phyloP scores from a whole-genome alignment of 2,113 vertebrate genomes.

The Myotis davidii region DNA sequence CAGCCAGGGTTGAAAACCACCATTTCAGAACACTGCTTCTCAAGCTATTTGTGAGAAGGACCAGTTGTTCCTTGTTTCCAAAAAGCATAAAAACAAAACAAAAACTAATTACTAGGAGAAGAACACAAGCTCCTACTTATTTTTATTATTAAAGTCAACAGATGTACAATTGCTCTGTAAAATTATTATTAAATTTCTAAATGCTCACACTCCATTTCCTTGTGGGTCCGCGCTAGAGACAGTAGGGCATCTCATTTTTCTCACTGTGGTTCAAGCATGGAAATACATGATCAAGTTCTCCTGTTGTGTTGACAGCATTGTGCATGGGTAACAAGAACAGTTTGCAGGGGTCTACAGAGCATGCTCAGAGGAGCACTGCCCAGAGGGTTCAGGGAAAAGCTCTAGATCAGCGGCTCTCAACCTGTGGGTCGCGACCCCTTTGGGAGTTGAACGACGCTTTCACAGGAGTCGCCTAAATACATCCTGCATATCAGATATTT shows the following conservation, averaged over 20 bases:
- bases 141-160: background rate
- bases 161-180: background rate
- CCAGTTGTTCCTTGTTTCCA: background rate
- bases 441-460: too few species aligned
- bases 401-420: background rate
- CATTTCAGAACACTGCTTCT: background rate
- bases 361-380: background rate
- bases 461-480: too few species aligned
- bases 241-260: background rate
- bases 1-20: background rate
- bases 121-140: background rate
- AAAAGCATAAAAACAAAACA: background rate
- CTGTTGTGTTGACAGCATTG: background rate
- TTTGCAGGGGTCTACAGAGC: background rate
- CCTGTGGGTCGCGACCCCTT: too few species aligned
- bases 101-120: background rate
- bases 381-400: background rate
- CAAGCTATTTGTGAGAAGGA: background rate
- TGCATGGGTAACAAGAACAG: background rate
- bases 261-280: background rate
- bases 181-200: background rate
- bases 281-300: background rate
- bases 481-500: too few species aligned
- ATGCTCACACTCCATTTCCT: slow-evolving; percentile 9
- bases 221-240: background rate